These are phyloP conservation scores for Sturnira hondurensis DNA, from an alignment of 2,113 vertebrate genomes.

Conservation along the genomic window DNA sequence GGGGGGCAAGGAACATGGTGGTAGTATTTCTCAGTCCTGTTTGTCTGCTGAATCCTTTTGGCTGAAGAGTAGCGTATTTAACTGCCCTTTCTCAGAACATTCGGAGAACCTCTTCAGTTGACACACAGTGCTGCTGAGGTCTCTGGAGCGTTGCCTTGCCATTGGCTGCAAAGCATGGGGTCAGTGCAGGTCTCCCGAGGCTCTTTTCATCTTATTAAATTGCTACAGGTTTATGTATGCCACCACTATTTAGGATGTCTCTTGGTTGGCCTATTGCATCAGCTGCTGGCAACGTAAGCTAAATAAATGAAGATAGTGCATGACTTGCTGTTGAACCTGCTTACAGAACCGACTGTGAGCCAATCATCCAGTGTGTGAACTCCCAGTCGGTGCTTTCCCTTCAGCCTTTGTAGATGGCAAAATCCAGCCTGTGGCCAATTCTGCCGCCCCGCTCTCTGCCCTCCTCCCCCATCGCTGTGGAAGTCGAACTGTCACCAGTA, in stretches of 20 bases:
- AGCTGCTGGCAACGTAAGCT: neutral
- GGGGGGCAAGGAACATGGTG: neutral
- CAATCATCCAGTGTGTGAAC: rapidly evolving
- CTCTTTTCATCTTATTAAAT: neutral
- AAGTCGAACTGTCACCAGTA: neutral
- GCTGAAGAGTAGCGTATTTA: neutral
- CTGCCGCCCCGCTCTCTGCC: neutral
- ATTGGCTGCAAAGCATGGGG: neutral
- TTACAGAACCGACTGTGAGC: neutral
- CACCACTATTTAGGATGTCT: neutral
- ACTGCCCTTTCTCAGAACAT: neutral
- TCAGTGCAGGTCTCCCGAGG: neutral
- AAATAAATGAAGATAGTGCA: neutral
- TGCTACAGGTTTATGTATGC: neutral
- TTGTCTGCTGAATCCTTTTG: neutral
- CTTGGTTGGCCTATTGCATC: neutral
- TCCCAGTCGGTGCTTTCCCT: neutral
- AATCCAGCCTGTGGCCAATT: neutral
- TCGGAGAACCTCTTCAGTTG: neutral
- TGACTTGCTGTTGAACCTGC: neutral
- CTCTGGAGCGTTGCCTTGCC: neutral
- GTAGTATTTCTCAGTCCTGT: neutral
- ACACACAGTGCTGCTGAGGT: neutral
- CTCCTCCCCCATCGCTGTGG: neutral
- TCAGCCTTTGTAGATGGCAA: neutral